Base-by-base conservation (phyloP, 2,113 vertebrate genomes). In the Ceyx margarethae region DNA sequence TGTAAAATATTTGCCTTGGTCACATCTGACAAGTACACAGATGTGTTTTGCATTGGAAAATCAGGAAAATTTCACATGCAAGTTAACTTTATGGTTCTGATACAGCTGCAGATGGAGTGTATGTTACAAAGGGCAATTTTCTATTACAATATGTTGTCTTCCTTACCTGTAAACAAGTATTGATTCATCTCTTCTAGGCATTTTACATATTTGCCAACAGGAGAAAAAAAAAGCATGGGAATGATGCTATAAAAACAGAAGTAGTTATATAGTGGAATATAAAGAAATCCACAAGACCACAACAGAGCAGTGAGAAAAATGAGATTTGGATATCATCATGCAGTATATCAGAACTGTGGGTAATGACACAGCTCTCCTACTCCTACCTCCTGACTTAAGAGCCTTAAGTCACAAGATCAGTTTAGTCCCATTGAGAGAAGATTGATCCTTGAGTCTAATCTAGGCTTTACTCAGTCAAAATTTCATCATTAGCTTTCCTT, bases 101-200 rank as follows among this genome's bases (percentile, higher is more conserved):
- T 62, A 31, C 23, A 66, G 26, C 19, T 92, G 45, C 22, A 57
- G 10, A 14, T 46, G 43, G 22, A 6, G 5, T 69, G 19, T 2
- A 4, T 62, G 9, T 69, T 33, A 66, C 8, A 85, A 37, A 15
- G 15, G 33, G 2, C 12, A 48, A 33, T 66, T 58, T 85, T 77
- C 33, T 77, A 3, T 74, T 50, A 11, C 12, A 45, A 0, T 33
- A 2, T 17, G 0, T 62, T 35, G 11, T 37, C 26, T 65, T 5
- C 79, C 20, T 13, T 46, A 37, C 19, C 29, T 48, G 18, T 71
- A 37, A 62, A 33, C 16, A 71, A 54, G 19, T 69, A 33, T 65
- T 43, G 6, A 4, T 73, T 60, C 68, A 45, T 35, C 26, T 10
- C 3, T 57, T 62, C 31, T 15, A 40, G 46, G 10, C 19, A 33